Base-by-base conservation (phyloP, 2,113 vertebrate species). In the Mesembrinibis cayennensis region DNA sequence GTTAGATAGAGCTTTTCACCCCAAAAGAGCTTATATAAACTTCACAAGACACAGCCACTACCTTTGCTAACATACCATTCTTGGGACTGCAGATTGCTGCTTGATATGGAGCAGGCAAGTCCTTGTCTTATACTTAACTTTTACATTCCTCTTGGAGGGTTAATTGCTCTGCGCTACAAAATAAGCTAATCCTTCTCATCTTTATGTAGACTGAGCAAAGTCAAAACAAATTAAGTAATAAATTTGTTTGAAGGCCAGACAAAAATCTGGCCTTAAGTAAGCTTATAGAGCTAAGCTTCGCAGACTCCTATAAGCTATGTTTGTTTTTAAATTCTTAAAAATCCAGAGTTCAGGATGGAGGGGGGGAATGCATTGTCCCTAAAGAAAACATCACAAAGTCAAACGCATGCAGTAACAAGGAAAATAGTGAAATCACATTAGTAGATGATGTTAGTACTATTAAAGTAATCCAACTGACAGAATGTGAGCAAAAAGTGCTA, bases 261-360 rank as follows among this genome's bases (percentile, higher is more conserved):
- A 95, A 90, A 95, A 90, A 83, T 83, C 95, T 94, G 55, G 42
- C 77, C 63, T 78, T 89, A 83, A 92, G 83, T 84, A 90, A 88
- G 79, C 74, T 90, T 82, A 61, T 1, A 61, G 58, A 95, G 76
- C 53, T 86, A 77, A 95, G 69, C 71, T 78, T 83, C 67, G 73
- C 82, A 76, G 63, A 66, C 55, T 77, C 67, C 45, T 66, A 1
- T 45, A 95, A 92, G 62, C 32, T n/a, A n/a, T n/a, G n/a, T n/a
- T n/a, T n/a, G n/a, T n/a, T n/a, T n/a, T n/a, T n/a, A n/a, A n/a
- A n/a, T n/a, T n/a, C n/a, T 86, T 30, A 52, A 90, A 72, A 56
- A 90, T 49, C n/a, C 44, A 34, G 11, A 56, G 36, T 49, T 77
- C 63, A 53, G 55, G 34, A 34, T 34, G 7, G 8, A 16, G 16